phyloP scores from a whole-genome alignment of 1,140 invertebrate genomes.

The Diorhabda carinulata region DNA sequence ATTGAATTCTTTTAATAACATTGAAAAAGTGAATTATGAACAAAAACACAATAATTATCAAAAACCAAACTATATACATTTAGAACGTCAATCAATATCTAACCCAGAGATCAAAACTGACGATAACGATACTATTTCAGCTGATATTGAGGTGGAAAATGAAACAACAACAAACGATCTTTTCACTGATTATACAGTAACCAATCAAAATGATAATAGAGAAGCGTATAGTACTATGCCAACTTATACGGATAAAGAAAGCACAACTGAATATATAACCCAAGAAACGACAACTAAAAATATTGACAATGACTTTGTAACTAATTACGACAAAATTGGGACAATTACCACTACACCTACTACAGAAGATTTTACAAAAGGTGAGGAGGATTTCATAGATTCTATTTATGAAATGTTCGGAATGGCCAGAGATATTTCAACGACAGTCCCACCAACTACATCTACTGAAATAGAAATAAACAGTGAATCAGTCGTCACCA shows the following conservation, averaged over 20 bases:
- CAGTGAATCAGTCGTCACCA: conserved; percentile 15
- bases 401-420: conserved; percentile 48
- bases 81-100: too few relatives aligned
- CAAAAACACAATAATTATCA: not conserved
- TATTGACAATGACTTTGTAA: not conserved
- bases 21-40: conserved; percentile 20
- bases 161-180: not conserved
- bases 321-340: not conserved
- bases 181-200: not conserved
- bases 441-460: not conserved
- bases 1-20: conserved; percentile 31
- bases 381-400: conserved; percentile 41
- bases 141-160: not conserved
- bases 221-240: not conserved
- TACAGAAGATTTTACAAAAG: conserved; percentile 7
- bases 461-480: not conserved
- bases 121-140: not conserved
- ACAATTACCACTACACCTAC: not conserved
- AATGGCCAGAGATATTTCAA: conserved; percentile 13
- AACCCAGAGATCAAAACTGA: too few relatives aligned
- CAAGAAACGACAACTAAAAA: not conserved
- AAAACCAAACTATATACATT: not conserved
- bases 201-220: not conserved
- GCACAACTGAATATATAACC: not conserved
- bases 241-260: not conserved